Conservation (phyloP, 2,113 vertebrate genomes). For the Pachyramphus minor region DNA sequence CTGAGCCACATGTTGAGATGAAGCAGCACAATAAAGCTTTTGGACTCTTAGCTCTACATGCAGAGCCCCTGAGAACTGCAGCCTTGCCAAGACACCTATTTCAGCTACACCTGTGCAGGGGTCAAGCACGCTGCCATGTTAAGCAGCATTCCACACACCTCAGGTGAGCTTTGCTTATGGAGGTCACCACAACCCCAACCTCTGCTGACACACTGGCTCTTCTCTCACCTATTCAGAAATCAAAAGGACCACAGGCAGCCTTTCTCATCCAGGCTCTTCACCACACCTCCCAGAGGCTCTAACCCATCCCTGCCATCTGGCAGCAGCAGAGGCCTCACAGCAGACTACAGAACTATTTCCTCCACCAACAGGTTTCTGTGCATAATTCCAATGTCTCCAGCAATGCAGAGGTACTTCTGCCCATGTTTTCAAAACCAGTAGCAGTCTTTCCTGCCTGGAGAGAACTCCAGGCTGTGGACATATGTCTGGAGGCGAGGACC, state of each 20-base stretch:
- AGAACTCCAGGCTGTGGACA: neutral
- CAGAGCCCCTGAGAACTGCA: neutral
- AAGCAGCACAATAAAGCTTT: neutral
- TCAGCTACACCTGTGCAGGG: neutral
- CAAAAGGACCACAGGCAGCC: neutral
- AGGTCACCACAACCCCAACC: neutral
- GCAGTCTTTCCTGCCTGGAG: neutral
- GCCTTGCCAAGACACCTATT: neutral
- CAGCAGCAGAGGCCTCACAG: neutral
- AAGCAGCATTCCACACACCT: neutral
- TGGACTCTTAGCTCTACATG: neutral
- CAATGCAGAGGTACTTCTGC: neutral
- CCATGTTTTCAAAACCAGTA: neutral
- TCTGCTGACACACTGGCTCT: neutral
- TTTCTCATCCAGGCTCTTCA: neutral
- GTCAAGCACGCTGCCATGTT: accelerated
- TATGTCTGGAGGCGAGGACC: accelerated
- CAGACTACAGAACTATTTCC: neutral
- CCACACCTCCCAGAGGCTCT: neutral
- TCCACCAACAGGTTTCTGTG: neutral
- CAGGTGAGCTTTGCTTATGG: neutral
- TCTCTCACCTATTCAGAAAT: neutral
- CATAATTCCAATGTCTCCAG: neutral
- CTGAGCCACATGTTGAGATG: neutral
- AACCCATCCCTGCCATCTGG: neutral